Evolutionary conservation across 2,113 vertebrate species (phyloP).

Genomic region (Lepidothrix coronata): DNA sequence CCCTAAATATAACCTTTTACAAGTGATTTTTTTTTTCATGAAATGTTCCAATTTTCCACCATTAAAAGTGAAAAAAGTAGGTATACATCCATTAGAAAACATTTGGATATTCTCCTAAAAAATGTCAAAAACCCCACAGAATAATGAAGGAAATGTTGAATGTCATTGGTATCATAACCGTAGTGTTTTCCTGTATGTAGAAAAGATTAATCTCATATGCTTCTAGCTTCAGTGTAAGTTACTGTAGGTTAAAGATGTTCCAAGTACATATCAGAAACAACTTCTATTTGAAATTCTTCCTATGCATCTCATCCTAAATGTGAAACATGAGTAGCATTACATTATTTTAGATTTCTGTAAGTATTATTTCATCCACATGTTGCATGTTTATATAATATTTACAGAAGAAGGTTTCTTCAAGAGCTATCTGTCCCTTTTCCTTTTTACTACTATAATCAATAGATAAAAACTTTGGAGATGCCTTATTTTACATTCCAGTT

Average conservation of each 20-base stretch:
- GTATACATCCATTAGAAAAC: neutral
- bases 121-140: accelerated
- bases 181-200: neutral
- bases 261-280: neutral
- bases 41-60: neutral
- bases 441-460: neutral
- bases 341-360: neutral
- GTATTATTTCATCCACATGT: neutral
- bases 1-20: neutral
- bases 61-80: neutral
- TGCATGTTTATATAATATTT: neutral
- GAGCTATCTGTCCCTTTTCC: neutral
- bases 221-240: neutral
- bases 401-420: neutral
- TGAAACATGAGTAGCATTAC: neutral
- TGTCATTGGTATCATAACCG: neutral
- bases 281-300: neutral
- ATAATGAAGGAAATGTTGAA: neutral
- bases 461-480: neutral
- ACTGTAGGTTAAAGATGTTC: neutral
- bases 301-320: neutral
- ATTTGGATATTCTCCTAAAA: neutral
- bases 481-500: conserved; percentile 28
- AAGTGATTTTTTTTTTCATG: neutral
- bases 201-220: neutral